Conservation (phyloP, 1,140 invertebrate genomes). For the Laodelphax striatellus region DNA sequence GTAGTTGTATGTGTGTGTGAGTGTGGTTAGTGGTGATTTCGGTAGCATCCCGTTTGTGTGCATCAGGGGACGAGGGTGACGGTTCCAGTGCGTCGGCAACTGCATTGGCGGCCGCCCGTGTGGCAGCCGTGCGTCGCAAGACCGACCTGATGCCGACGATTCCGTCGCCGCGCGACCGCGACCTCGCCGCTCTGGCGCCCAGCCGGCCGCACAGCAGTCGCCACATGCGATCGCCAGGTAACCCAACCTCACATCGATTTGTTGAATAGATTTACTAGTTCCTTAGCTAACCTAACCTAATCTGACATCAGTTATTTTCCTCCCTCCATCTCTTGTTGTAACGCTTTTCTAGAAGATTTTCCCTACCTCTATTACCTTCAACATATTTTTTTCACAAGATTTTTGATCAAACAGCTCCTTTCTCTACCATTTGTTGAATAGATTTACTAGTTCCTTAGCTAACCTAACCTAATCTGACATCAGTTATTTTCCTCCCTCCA, state of each 20-base stretch:
- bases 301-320: too few species aligned
- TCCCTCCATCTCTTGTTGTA: too few species aligned
- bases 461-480: background rate
- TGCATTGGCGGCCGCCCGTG: conserved; percentile 1
- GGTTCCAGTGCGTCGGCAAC: background rate
- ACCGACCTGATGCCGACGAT: conserved; percentile 84
- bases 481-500: too few species aligned
- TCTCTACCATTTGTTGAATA: too few species aligned
- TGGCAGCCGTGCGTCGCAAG: conserved; percentile 49
- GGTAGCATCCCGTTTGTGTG: background rate
- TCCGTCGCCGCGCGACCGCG: conserved; percentile 57
- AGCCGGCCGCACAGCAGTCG: conserved; percentile 17
- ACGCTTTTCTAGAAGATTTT: too few species aligned
- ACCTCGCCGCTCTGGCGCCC: conserved; percentile 31
- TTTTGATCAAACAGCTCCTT: too few species aligned
- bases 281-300: background rate
- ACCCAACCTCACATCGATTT: too few species aligned
- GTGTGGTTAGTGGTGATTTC: background rate
- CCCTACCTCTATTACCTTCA: too few species aligned
- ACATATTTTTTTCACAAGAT: too few species aligned
- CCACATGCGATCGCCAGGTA: conserved; percentile 7
- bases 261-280: too few species aligned
- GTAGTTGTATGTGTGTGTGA: too few species aligned
- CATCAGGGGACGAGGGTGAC: conserved; percentile 7
- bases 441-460: too few species aligned